Evolutionary conservation across 92 coral and sea anemone genomes (phyloP).

Genomic region (Phenganax subtilis): DNA sequence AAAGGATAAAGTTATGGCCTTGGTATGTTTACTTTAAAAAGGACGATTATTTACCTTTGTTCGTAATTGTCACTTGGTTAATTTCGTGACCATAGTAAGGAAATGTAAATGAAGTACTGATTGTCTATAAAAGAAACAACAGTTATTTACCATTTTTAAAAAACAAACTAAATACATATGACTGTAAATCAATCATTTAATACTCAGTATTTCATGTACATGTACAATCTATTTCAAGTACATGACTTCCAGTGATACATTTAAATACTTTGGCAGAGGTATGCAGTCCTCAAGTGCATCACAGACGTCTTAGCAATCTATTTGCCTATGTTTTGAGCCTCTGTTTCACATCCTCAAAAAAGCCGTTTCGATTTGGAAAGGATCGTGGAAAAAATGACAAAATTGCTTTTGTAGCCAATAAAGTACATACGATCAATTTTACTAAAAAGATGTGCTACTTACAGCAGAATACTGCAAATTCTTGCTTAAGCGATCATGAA

Average conservation of each 20-base stretch:
- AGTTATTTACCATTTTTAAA: not conserved
- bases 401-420: too few species aligned
- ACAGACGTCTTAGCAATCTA: too few species aligned
- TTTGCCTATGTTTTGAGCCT: too few species aligned
- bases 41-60: conserved; percentile 49
- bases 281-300: too few species aligned
- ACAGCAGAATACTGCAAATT: conserved; percentile 22
- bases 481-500: not conserved
- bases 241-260: not conserved
- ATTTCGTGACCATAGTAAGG: conserved; percentile 72
- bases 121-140: conserved; percentile 12
- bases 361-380: too few species aligned
- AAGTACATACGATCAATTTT: not conserved
- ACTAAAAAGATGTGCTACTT: not conserved
- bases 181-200: too few species aligned
- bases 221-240: not conserved
- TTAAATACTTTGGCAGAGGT: not conserved
- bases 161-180: not conserved
- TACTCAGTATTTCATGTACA: too few species aligned
- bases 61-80: conserved; percentile 51
- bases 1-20: not conserved
- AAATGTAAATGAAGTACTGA: conserved; percentile 46
- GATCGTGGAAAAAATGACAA: too few species aligned
- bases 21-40: not conserved
- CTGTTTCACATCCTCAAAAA: too few species aligned